phyloP scores from a whole-genome alignment of 1,140 invertebrate species.

The Bombus balteatus region DNA sequence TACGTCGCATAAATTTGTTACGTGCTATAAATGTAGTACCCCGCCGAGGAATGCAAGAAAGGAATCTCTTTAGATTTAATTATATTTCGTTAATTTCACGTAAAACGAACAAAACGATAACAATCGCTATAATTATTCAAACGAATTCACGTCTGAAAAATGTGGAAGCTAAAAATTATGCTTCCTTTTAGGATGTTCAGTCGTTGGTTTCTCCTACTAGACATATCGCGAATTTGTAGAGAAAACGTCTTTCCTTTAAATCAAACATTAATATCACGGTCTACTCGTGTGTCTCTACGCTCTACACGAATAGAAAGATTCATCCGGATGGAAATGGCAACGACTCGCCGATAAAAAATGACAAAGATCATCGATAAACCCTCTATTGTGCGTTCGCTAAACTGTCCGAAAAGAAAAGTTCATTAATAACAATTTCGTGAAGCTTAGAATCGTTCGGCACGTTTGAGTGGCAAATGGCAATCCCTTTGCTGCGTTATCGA shows the following conservation, averaged over 20 bases:
- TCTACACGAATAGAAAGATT: too few species aligned
- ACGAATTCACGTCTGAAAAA: background rate
- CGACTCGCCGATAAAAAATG: too few species aligned
- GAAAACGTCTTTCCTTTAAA: too few species aligned
- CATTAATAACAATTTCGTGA: constrained; percentile 25
- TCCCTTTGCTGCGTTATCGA: background rate
- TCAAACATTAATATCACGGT: fast-evolving
- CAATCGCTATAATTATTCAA: background rate
- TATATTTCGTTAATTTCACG: background rate
- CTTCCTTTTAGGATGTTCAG: background rate
- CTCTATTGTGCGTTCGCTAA: fast-evolving
- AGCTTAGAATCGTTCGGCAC: background rate
- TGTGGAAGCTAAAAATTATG: background rate
- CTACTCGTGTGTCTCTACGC: too few species aligned
- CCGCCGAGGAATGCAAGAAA: background rate
- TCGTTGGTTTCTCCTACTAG: too few species aligned
- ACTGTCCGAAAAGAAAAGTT: background rate
- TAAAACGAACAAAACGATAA: background rate
- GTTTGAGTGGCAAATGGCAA: too few species aligned
- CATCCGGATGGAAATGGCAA: too few species aligned
- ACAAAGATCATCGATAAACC: too few species aligned
- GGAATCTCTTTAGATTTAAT: background rate
- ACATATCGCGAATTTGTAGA: too few species aligned
- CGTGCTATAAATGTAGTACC: background rate
- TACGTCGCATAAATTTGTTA: background rate